A percentile compares a stretch with the other conserved stretches of the same genome.
phyloP scores from a whole-genome alignment of 35 echinoderm and acorn worm species.

The Ophioderma brevispina region DNA sequence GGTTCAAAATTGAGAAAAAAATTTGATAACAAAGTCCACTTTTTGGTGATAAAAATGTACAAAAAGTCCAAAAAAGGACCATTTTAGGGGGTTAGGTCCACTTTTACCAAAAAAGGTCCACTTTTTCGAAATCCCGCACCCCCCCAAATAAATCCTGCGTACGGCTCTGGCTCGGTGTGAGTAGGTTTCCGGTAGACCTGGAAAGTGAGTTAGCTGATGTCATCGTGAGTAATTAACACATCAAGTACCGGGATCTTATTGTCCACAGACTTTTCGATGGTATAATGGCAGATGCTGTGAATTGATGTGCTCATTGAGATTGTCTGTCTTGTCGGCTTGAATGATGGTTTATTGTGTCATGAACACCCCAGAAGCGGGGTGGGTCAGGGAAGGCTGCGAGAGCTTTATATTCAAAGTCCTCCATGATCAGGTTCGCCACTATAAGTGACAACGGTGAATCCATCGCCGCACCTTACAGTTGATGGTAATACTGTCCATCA shows the following conservation, averaged over 20 bases:
- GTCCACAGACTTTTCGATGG: conserved; percentile 22
- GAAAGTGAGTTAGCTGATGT: not conserved
- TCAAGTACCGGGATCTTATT: conserved; percentile 30
- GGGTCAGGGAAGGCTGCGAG: conserved; percentile 8
- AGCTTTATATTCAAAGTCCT: conserved; percentile 11
- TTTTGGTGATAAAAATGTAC: too few species aligned
- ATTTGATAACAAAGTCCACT: too few species aligned
- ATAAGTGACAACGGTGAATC: conserved; percentile 8
- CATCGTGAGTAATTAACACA: not conserved
- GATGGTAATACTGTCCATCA: not conserved
- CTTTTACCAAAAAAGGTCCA: too few species aligned
- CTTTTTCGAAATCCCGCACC: too few species aligned
- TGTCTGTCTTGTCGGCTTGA: conserved; percentile 8
- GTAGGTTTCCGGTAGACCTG: conserved; percentile 37
- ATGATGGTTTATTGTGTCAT: conserved; percentile 46
- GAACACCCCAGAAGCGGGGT: conserved; percentile 45
- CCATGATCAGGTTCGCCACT: conserved; percentile 14
- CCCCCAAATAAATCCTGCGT: too few species aligned
- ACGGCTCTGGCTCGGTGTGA: conserved; percentile 10
- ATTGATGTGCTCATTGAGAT: conserved; percentile 42
- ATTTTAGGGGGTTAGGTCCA: too few species aligned
- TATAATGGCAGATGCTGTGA: conserved; percentile 40
- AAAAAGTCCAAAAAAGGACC: too few species aligned
- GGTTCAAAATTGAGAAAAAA: too few species aligned
- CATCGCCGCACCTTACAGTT: not conserved